These are phyloP conservation scores for Stenichneumon culpator DNA, from an alignment of 2,888 invertebrate genomes.

Conservation along the genomic window DNA sequence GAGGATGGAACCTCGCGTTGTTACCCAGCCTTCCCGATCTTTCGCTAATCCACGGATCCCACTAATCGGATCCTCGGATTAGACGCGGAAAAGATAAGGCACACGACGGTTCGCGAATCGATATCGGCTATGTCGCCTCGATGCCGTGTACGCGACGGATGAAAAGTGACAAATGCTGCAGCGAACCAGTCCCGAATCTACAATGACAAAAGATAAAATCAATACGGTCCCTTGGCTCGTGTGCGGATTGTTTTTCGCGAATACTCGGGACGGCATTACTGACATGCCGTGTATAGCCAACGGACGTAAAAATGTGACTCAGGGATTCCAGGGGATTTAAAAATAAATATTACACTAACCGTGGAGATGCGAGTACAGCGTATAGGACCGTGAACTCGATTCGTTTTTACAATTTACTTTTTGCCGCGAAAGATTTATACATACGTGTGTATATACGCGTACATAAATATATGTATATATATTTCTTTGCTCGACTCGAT, in stretches of 20 bases:
- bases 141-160: background rate
- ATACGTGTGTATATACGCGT: background rate
- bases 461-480: background rate
- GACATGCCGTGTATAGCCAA: slow-evolving; percentile 5
- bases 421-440: slow-evolving; percentile 46
- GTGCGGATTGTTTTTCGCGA: slow-evolving; percentile 3
- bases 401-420: slow-evolving; percentile 37
- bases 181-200: background rate
- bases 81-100: slow-evolving; percentile 44
- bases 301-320: slow-evolving; percentile 61
- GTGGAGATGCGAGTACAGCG: slow-evolving; percentile 51
- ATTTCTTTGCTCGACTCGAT: slow-evolving; percentile 18
- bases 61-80: slow-evolving; percentile 39
- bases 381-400: slow-evolving; percentile 65
- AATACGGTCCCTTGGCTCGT: slow-evolving; percentile 1
- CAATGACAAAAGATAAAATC: slow-evolving; percentile 19
- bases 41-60: background rate
- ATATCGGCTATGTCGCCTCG: slow-evolving; percentile 16
- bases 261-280: background rate
- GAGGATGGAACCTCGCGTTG: background rate
- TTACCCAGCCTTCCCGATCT: slow-evolving; percentile 25
- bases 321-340: slow-evolving; percentile 64
- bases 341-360: slow-evolving; percentile 67
- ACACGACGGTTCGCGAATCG: slow-evolving; percentile 46
- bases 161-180: slow-evolving; percentile 3